Percentiles rank a stretch among this genome's conserved stretches.
phyloP scores from a whole-genome alignment of 2,888 invertebrate species.

The Belgica antarctica region DNA sequence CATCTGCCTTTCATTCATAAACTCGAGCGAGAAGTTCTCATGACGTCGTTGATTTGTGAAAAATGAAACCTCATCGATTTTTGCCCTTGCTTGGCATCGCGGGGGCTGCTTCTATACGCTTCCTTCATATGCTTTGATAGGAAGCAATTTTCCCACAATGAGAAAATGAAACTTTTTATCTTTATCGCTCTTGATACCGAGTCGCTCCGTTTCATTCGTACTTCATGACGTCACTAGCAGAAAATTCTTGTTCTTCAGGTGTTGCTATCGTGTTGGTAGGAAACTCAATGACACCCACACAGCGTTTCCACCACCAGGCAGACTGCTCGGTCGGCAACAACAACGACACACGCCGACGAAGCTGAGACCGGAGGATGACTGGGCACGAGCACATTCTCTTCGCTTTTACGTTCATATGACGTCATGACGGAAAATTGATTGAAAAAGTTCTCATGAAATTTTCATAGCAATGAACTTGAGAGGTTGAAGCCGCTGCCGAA shows the following conservation, averaged over 20 bases:
- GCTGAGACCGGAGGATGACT: conserved; percentile 34
- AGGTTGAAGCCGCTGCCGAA: conserved; percentile 1
- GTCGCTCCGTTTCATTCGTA: conserved; percentile 14
- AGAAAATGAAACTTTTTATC: conserved; percentile 26
- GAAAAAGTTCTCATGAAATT: conserved; percentile 23
- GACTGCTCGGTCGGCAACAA: background rate
- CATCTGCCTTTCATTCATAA: conserved; percentile 7
- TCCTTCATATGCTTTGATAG: background rate
- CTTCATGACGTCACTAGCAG: conserved; percentile 36
- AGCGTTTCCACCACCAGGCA: background rate
- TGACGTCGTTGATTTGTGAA: conserved; percentile 36
- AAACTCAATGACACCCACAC: conserved; percentile 39
- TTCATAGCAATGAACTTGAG: conserved; percentile 35
- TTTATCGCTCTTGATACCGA: background rate
- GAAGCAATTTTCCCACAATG: conserved; percentile 19
- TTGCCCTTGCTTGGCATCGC: background rate
- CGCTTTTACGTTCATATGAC: conserved; percentile 43
- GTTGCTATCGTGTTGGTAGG: conserved; percentile 32
- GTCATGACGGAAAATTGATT: conserved; percentile 41
- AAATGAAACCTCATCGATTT: conserved; percentile 42
- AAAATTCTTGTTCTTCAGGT: conserved; percentile 9
- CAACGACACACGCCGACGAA: background rate
- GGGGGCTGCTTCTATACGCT: background rate
- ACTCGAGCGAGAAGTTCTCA: background rate
- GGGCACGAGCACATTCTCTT: conserved; percentile 15